Evolutionary conservation across 2,797 vertebrate genomes (phyloP).

Genomic region (Stomatorhinus walkeri): DNA sequence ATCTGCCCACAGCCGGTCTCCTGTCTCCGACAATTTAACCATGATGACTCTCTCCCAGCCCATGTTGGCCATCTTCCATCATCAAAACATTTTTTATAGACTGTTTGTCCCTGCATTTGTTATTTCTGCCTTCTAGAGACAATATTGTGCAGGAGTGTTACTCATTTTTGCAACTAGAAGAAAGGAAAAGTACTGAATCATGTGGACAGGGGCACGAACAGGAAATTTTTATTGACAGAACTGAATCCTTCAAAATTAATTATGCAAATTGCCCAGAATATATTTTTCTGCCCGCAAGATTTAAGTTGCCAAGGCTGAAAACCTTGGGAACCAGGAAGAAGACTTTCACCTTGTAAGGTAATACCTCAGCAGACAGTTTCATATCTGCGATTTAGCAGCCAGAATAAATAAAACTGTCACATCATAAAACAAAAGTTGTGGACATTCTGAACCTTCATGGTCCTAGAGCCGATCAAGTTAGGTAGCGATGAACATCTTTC

Average conservation of each 20-base stretch:
- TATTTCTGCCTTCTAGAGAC: background rate
- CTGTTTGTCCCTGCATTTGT: background rate
- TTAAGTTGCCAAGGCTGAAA: background rate
- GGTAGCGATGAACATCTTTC: background rate
- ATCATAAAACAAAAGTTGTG: slow-evolving; percentile 1
- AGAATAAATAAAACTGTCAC: slow-evolving; percentile 7
- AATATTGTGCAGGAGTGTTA: background rate
- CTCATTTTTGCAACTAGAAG: background rate
- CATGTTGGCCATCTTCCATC: background rate
- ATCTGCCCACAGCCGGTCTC: background rate
- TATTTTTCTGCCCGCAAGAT: background rate
- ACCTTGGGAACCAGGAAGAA: background rate
- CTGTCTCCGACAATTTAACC: background rate
- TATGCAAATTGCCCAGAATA: background rate
- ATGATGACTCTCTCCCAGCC: background rate
- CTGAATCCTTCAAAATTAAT: background rate
- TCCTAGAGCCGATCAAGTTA: background rate
- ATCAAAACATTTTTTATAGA: slow-evolving; percentile 2
- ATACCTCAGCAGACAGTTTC: background rate
- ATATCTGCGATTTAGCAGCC: background rate
- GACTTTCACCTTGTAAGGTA: background rate
- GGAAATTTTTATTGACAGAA: background rate
- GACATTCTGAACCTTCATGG: background rate
- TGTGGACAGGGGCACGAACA: background rate
- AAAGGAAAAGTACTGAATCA: background rate